A percentile compares a stretch with the other conserved stretches of the same genome.
These are phyloP conservation scores for Tilapia sparmanii DNA, from an alignment of 2,113 vertebrate species.

Conservation along the genomic window DNA sequence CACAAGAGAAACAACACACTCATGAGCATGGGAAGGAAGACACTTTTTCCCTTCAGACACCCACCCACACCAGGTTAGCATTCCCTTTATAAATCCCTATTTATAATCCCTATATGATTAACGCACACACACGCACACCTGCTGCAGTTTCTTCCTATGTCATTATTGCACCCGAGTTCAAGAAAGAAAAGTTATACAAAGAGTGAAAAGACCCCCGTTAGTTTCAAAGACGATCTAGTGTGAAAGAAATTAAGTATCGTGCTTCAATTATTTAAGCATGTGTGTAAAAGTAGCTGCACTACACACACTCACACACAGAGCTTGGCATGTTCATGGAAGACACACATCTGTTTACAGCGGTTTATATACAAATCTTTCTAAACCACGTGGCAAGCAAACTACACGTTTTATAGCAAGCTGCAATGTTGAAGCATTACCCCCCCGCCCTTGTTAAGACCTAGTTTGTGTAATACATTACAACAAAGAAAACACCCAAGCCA, in stretches of 20 bases:
- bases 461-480: not conserved
- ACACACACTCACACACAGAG: not conserved
- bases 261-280: not conserved
- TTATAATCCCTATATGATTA: not conserved
- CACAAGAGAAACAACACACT: not conserved
- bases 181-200: not conserved
- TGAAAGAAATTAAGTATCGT: slow-evolving; percentile 1
- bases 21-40: not conserved
- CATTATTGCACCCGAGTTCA: slow-evolving; percentile 61
- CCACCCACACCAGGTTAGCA: not conserved
- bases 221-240: not conserved
- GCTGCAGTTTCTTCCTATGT: slow-evolving; percentile 2
- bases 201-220: not conserved
- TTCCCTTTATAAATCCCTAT: slow-evolving; percentile 33
- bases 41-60: not conserved
- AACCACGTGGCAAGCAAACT: not conserved
- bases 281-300: not conserved
- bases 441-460: slow-evolving; percentile 5
- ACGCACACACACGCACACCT: not conserved
- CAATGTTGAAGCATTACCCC: not conserved
- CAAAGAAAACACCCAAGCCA: not conserved
- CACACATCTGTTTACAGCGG: not conserved
- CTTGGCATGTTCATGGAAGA: slow-evolving; percentile 26
- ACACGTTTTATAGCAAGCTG: not conserved
- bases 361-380: not conserved